Evolutionary conservation across 2,888 invertebrate genomes (phyloP), one percentile per base, ranked within the genome.

Genomic region (Phaedon cochleariae): DNA sequence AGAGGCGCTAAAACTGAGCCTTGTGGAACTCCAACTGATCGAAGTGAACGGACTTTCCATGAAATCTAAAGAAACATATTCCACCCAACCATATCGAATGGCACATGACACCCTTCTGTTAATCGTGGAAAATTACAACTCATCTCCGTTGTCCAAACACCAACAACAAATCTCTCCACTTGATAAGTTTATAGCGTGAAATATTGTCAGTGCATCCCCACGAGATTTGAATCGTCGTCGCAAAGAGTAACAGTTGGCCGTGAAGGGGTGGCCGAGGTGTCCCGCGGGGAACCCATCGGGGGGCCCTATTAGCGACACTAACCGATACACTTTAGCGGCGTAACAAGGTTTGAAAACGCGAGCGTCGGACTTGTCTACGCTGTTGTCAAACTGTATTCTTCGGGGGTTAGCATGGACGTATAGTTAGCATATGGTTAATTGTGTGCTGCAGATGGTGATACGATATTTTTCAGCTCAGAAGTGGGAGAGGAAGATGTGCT

Each of bases 251-350:
- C 78, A 79, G 79, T 78, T 79, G 78, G 76, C 70, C 72, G 66
- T 69, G 71, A 76, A 77, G 72, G 76, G 77, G 79, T 74, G 72
- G 70, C 65, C 67, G 59, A 61, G 70, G 70, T 65, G 65, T 70
- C 76, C 73, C 71, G 73, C 74, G 61, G 76, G 60, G 72, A 52
- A 68, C 58, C 74, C 70, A 68, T 73, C 72, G 41, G 74, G 75
- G 77, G 75, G 76, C 74, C 74, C 77, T 76, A 79, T 79, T 79
- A 79, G 78, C 74, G 77, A 77, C 77, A 76, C 76, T 74, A 75
- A 73, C 72, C 73, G 70, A 73, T 72, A 67, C 70, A 76, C 71
- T 75, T 76, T 75, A 74, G 71, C 76, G 70, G 73, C 61, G 74
- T 77, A 71, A 71, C 68, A 66, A 65, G 71, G 67, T 68, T 71